Evolutionary conservation across 1,140 invertebrate genomes (phyloP).

Genomic region (Schlechtendalia chinensis): DNA sequence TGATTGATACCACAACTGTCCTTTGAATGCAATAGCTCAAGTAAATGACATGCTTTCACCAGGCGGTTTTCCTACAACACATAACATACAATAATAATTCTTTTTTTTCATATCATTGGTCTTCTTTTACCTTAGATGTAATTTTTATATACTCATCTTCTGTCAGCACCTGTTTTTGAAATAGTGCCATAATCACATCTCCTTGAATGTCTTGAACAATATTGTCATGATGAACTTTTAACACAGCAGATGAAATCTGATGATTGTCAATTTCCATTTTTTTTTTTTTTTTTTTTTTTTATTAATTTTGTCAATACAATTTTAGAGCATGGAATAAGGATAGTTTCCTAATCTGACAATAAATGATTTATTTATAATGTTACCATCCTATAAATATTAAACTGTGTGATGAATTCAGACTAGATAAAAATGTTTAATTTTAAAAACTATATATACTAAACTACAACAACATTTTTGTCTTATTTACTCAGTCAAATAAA

Average conservation of each 20-base stretch:
- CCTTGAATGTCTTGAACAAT: conserved; percentile 39
- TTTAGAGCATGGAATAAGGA: too few relatives aligned
- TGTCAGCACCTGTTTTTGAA: not conserved
- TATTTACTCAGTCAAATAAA: too few relatives aligned
- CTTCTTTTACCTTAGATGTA: conserved; percentile 17
- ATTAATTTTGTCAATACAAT: too few relatives aligned
- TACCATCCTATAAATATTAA: too few relatives aligned
- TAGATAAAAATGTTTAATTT: too few relatives aligned
- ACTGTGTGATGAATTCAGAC: too few relatives aligned
- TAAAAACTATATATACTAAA: too few relatives aligned
- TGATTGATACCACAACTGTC: not conserved
- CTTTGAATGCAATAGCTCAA: conserved; percentile 35
- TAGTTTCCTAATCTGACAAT: too few relatives aligned
- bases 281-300: not conserved
- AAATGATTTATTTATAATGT: too few relatives aligned
- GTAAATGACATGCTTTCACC: not conserved
- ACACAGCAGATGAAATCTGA: not conserved
- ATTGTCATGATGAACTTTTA: not conserved
- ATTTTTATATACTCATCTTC: conserved; percentile 3
- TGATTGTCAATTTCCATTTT: conserved; percentile 4
- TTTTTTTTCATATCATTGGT: too few relatives aligned
- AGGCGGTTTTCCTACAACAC: conserved; percentile 5
- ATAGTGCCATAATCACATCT: not conserved
- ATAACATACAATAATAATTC: not conserved
- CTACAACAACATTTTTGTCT: too few relatives aligned